Conservation (phyloP, 2,888 invertebrate genomes). For the Melieria crassipennis region DNA sequence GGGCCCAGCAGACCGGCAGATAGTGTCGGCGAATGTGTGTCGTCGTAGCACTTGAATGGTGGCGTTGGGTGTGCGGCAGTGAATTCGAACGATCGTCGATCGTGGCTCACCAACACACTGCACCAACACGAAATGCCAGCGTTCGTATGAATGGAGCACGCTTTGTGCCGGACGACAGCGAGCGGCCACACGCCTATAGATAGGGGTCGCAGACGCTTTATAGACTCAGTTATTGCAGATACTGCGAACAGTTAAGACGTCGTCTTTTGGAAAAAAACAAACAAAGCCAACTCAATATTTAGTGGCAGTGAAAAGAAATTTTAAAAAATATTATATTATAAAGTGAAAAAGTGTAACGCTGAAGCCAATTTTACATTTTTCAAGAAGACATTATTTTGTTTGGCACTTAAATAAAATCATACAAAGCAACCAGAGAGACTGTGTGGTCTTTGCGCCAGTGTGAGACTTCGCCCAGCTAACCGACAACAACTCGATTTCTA, state of each 20-base stretch:
- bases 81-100: too few relatives aligned
- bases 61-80: too few relatives aligned
- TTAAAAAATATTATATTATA: conserved; percentile 25
- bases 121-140: too few relatives aligned
- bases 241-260: conserved; percentile 53
- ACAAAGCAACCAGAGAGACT: not conserved
- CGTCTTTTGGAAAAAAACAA: conserved; percentile 15
- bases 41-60: too few relatives aligned
- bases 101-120: too few relatives aligned
- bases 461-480: conserved; percentile 2
- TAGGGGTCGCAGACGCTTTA: conserved; percentile 46
- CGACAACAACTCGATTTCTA: not conserved
- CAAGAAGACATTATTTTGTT: conserved; percentile 6
- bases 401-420: conserved; percentile 22
- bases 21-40: too few relatives aligned
- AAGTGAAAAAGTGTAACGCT: conserved; percentile 27
- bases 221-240: conserved; percentile 56
- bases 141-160: too few relatives aligned
- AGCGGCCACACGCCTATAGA: conserved; percentile 49
- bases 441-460: not conserved
- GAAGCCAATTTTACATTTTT: not conserved
- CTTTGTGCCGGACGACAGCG: not conserved
- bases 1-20: too few relatives aligned
- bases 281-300: conserved; percentile 23
- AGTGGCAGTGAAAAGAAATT: conserved; percentile 20